These are phyloP conservation scores for Ditylenchus dipsaci DNA, from an alignment of 1,140 invertebrate genomes.

Conservation along the genomic window DNA sequence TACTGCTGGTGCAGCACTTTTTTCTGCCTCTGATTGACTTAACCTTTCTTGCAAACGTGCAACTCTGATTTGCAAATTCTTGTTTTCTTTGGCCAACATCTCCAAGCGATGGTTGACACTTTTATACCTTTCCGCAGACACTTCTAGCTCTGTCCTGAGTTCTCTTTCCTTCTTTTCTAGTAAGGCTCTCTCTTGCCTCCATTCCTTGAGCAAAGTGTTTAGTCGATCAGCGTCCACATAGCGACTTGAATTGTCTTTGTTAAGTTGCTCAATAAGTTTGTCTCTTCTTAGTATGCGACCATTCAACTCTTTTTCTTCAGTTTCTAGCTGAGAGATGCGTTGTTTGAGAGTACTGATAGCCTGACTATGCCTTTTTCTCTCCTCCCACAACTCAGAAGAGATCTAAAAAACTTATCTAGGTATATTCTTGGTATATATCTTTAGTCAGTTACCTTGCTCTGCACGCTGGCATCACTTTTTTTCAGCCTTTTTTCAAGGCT, in stretches of 20 bases:
- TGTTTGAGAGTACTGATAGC: conserved; percentile 1
- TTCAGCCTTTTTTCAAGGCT: conserved; percentile 18
- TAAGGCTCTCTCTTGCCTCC: conserved; percentile 11
- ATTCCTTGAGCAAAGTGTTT: conserved; percentile 8
- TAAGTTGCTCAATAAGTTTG: conserved; percentile 32
- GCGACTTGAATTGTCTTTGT: conserved; percentile 3
- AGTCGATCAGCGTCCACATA: conserved; percentile 12
- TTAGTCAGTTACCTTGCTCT: conserved; percentile 9
- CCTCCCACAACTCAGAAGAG: conserved; percentile 25
- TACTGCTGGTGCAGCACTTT: not conserved
- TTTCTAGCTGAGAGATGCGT: conserved; percentile 10
- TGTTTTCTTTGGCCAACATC: conserved; percentile 15
- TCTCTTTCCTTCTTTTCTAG: conserved; percentile 12
- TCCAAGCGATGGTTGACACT: conserved; percentile 12
- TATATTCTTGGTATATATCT: too few species aligned
- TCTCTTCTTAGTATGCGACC: conserved; percentile 23
- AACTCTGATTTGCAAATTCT: conserved; percentile 2
- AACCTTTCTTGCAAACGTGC: not conserved
- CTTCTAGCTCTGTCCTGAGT: not conserved
- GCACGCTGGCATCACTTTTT: not conserved
- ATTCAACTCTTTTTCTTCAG: conserved; percentile 11
- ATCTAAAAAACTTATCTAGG: conserved; percentile 7
- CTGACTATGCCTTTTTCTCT: conserved; percentile 17
- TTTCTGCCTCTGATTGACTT: not conserved
- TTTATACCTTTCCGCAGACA: not conserved